Conservation (phyloP, 2,113 vertebrate genomes). For the Ameiurus melas region DNA sequence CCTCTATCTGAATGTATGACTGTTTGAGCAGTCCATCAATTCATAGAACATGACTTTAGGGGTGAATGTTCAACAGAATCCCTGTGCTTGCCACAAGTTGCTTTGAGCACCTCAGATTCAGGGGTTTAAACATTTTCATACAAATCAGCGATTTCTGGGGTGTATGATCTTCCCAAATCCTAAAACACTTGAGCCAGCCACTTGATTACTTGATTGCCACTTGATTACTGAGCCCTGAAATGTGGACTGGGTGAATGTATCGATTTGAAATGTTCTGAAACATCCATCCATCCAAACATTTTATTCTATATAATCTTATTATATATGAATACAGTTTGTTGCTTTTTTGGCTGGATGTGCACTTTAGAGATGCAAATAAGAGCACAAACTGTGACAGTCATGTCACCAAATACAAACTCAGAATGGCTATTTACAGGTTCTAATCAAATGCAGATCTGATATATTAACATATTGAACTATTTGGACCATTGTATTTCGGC, state of each 20-base stretch:
- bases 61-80: background rate
- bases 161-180: background rate
- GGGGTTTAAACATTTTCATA: background rate
- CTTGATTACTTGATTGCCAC: background rate
- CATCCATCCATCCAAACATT: background rate
- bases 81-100: background rate
- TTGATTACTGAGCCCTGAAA: constrained; percentile 8
- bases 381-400: background rate
- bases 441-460: background rate
- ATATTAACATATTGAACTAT: background rate
- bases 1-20: constrained; percentile 1
- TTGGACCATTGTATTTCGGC: background rate
- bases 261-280: background rate
- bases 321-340: background rate
- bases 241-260: background rate
- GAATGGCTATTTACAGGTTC: background rate
- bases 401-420: background rate
- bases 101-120: background rate
- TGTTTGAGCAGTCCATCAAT: background rate
- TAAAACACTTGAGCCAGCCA: background rate
- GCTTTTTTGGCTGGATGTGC: background rate
- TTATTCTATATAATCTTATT: background rate
- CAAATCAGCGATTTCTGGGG: background rate
- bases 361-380: background rate
- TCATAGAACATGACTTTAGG: background rate